Base-by-base conservation (phyloP, 2,113 vertebrate species). In the Clarias batrachus region DNA sequence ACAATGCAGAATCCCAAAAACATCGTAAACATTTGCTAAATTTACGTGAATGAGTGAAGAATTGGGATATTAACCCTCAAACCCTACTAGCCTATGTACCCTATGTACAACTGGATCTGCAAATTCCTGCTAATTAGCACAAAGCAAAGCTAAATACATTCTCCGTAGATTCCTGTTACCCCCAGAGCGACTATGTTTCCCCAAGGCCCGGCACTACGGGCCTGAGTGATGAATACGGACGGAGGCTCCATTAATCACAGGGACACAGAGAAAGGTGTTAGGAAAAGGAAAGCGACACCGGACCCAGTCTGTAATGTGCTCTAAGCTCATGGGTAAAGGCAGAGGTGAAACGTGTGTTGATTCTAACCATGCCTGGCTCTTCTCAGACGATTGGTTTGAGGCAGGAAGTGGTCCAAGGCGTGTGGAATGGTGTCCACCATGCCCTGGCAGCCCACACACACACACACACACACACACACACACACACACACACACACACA, bases 391-490 rank as follows among this genome's bases (percentile, higher is more conserved):
- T 48, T 68, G 85, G 86, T 86, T 89, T 91, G 78, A 87, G 85
- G 87, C 86, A 87, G 90, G 90, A 91, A 87, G 89, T 86, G 84
- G 85, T 84, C 87, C 87, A 81, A 85, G 87, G 85, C 62, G 12
- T 82, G 86, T 74, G 78, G 63, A 84, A 82, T 52, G 33, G 76
- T 57, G 37, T 83, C 65, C 25, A 60, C 86, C 77, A 86, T 68
- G 56, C 66, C 48, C 62, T 57, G 80, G 16, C 30, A 81, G 89
- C 84, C 89, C 90, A 89, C 90, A 89, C 88, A 88, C 85, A 87
- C 41, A 81, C 78, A 81, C 68, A 70, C 68, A 70, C 27, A 70
- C 68, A 70, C 12, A 70, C 66, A 70, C n/a, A 68, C 66, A 70
- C 66, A 70, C 66, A 70, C 70, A 78, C 41, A 19, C n/a, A 33